Evolutionary conservation across 37 sponge, comb jelly and placozoan genomes (phyloP).

Genomic region (Beroe ovata): DNA sequence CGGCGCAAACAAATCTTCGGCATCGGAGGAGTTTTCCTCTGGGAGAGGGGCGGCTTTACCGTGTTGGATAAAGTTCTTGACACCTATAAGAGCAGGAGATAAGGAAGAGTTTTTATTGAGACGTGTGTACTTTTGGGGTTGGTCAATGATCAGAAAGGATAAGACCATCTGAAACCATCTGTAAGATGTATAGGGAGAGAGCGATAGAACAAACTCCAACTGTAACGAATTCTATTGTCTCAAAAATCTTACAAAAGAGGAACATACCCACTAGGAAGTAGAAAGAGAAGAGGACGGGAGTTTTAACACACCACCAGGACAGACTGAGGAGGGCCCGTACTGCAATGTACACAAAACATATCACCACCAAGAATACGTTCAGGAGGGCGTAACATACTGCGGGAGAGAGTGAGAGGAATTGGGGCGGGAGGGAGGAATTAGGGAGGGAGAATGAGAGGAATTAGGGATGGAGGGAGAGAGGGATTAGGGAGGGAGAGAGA

Average conservation of each 20-base stretch:
- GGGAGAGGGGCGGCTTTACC: constrained; percentile 18
- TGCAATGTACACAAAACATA: constrained; percentile 45
- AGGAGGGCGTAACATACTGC: constrained; percentile 16
- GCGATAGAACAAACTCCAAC: too few species aligned
- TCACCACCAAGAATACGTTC: constrained; percentile 50
- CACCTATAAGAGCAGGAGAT: constrained; percentile 2
- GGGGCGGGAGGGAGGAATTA: too few species aligned
- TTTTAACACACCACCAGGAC: constrained; percentile 65
- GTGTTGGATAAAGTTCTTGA: constrained; percentile 51
- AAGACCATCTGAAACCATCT: too few species aligned
- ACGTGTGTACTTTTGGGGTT: too few species aligned
- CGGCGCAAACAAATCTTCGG: neutral
- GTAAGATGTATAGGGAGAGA: too few species aligned
- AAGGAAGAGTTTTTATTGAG: too few species aligned
- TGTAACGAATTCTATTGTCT: neutral
- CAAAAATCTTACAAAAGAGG: neutral
- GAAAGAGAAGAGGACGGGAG: constrained; percentile 25
- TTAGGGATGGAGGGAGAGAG: too few species aligned
- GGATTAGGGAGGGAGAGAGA: too few species aligned
- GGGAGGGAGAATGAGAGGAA: too few species aligned
- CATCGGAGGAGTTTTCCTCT: neutral
- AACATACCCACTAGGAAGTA: constrained; percentile 17
- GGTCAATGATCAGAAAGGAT: too few species aligned
- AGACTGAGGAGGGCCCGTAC: neutral
- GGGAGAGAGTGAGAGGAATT: neutral